Base-by-base conservation (phyloP, 2,113 vertebrate genomes). In the Smithornis capensis region DNA sequence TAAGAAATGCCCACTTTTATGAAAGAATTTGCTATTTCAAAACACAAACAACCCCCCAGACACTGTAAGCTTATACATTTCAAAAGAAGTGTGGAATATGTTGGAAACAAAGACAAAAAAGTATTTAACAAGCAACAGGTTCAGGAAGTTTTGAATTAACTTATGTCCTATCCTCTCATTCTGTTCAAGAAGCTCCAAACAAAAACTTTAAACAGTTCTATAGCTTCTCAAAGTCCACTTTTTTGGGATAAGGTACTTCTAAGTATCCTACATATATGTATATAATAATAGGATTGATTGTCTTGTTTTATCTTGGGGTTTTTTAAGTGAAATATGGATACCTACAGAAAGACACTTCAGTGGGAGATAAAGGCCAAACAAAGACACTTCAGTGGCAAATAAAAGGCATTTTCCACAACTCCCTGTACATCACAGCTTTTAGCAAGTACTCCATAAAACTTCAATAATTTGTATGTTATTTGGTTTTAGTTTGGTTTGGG, bases 401-500 rank as follows among this genome's bases (percentile, higher is more conserved):
- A 35, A 65, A 80, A 64, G 15, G 18, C 8, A 4, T 57, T 69
- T 89, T 50, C 31, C 25, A 31, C 8, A 74, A 8, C 31, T 16
- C 11, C 7, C 12, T 71, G 49, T 27, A 27, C 45, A 21, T 27
- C 42, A 38, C 9, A 70, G 16, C n/a, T 29, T 75, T 71, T 44
- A 67, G 18, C 31, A n/a, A 62, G 11, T 31, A 28, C 22, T n/a
- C 14, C 19, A 38, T 4, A 14, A 6, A 49, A 8, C 37, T 64
- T 82, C 6, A 56, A 52, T 31, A 27, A 24, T 49, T 47, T 44
- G 8, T 25, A 7, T n/a, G 5, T 42, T 62, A 23, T 37, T 82
- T 19, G 0, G 0, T 4, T 77, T 38, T 10, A n/a, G 22, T 1
- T 42, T 74, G 24, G 14, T 3, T 50, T 65, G 11, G n/a, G 2